Evolutionary conservation across 1,140 invertebrate species (phyloP).

Genomic region (Gryllus bimaculatus): DNA sequence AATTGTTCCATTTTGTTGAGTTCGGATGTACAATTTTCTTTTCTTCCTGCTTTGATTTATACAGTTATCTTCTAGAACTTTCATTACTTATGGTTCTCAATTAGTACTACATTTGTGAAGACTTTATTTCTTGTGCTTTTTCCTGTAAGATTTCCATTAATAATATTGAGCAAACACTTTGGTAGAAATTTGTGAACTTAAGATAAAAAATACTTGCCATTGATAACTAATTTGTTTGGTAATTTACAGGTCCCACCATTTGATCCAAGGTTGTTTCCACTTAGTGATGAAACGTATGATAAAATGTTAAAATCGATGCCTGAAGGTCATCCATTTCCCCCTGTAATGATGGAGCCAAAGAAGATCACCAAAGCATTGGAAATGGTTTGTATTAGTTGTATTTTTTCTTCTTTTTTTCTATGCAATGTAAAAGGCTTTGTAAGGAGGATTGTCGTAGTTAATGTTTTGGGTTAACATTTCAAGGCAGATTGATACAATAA

Average conservation of each 20-base stretch:
- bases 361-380: slow-evolving; percentile 18
- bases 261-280: slow-evolving; percentile 61
- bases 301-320: slow-evolving; percentile 61
- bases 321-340: slow-evolving; percentile 41
- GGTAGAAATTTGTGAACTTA: not conserved
- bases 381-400: not conserved
- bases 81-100: too few species aligned
- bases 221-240: not conserved
- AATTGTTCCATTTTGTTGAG: too few species aligned
- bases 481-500: too few species aligned
- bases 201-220: not conserved
- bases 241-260: slow-evolving; percentile 50
- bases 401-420: too few species aligned
- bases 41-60: too few species aligned
- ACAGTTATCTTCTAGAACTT: too few species aligned
- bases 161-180: not conserved
- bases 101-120: too few species aligned
- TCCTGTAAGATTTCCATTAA: not conserved
- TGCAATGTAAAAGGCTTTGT: too few species aligned
- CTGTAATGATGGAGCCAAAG: slow-evolving; percentile 12
- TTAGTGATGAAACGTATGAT: slow-evolving; percentile 56
- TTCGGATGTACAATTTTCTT: too few species aligned
- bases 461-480: too few species aligned
- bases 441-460: too few species aligned
- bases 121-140: too few species aligned